These are phyloP conservation scores for Anthoscopus minutus DNA, from an alignment of 2,113 vertebrate species.

Conservation along the genomic window DNA sequence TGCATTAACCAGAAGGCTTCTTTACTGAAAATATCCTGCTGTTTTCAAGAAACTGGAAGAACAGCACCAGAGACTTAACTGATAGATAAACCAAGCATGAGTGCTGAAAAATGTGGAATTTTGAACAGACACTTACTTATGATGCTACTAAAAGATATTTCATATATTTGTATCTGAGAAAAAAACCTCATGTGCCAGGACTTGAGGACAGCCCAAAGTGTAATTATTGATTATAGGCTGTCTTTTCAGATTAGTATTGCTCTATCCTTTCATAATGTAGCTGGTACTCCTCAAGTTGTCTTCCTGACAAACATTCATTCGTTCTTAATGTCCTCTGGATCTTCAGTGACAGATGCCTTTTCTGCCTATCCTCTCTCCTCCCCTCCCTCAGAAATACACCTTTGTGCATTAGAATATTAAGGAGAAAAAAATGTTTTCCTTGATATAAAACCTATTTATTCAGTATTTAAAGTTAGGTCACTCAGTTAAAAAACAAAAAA, in stretches of 20 bases:
- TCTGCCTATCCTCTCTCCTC: not conserved
- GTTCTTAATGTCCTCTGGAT: not conserved
- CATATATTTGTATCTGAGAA: not conserved
- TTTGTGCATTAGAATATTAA: not conserved
- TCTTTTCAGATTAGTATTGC: not conserved
- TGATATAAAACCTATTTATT: not conserved
- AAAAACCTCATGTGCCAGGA: not conserved
- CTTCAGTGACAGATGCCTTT: not conserved
- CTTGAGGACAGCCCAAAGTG: not conserved
- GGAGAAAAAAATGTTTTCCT: not conserved
- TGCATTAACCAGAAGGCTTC: not conserved
- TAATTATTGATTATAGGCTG: not conserved
- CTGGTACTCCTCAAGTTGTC: not conserved
- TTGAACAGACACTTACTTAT: not conserved
- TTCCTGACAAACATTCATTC: not conserved
- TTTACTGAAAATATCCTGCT: not conserved
- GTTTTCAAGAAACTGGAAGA: not conserved
- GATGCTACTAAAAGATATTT: not conserved
- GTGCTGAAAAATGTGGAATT: not conserved
- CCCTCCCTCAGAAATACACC: not conserved
- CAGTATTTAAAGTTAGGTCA: not conserved
- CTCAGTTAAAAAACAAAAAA: not conserved
- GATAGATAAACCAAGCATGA: not conserved
- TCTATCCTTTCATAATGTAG: not conserved
- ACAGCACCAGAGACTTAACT: not conserved